Evolutionary conservation across 2,113 vertebrate species (phyloP), one percentile per base, ranked within the genome.

Genomic region (Amia ocellicauda): DNA sequence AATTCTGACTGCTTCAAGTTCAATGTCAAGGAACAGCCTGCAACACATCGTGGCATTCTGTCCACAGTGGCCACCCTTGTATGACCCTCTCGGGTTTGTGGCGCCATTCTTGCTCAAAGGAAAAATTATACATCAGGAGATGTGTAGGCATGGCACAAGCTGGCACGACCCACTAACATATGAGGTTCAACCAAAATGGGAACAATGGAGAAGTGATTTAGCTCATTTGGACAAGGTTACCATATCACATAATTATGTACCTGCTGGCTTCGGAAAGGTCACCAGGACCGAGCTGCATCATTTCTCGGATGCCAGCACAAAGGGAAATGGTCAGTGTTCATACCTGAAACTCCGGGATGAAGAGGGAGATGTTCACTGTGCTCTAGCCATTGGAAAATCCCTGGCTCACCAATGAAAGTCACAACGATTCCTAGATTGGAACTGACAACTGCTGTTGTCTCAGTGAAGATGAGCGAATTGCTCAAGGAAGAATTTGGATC

Each of bases 301-400:
- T n/a, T n/a, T n/a, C n/a, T n/a, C n/a, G n/a, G n/a, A n/a, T n/a
- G n/a, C 28, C n/a, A n/a, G n/a, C n/a, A n/a, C n/a, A n/a, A n/a
- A n/a, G 1, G 64, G 54, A 0, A 67, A 62, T 24, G 63, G 69
- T 29, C 63, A 62, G 20, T 62, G 69, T 11, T 53, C 64, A 1
- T 67, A 66, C 4, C 19, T 71, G 2, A 45, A 49, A 49, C 0
- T 63, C 2, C 7, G 41, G 14, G 8, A 22, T 8, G n/a, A 71
- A 22, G 19, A 52, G 0, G 22, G 45, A 5, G 60, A 24, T 5
- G 19, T 71, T 0, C 47, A 64, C 0, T 63, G 69, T 10, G 8
- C 19, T 4, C 11, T 63, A 17, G 49, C 54, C 1, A 41, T 63
- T 2, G 61, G 1, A 17, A 29, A 0, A 50, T 51, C 0, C 50